These are phyloP conservation scores for Acanthosepion pharaonis DNA, from an alignment of 2,888 invertebrate genomes.

Conservation along the genomic window DNA sequence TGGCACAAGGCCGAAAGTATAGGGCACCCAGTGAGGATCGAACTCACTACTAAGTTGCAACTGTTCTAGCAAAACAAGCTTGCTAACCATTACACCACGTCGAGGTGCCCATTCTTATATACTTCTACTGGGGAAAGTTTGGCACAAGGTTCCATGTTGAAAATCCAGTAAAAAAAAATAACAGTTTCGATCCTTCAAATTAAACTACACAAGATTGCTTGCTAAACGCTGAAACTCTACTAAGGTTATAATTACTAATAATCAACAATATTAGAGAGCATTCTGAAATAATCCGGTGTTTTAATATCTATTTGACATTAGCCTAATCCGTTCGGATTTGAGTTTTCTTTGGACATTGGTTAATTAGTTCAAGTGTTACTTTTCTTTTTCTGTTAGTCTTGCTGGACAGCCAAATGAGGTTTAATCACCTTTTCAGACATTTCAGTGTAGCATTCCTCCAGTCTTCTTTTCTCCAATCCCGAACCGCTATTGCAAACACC, in stretches of 20 bases:
- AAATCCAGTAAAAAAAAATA: not conserved
- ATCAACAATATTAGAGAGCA: not conserved
- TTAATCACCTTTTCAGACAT: not conserved
- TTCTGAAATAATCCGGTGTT: not conserved
- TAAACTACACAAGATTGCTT: not conserved
- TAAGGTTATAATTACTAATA: not conserved
- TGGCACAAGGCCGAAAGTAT: too few species aligned
- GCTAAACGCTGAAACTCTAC: not conserved
- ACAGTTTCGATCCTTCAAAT: not conserved
- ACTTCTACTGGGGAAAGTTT: too few species aligned
- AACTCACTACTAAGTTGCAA: too few species aligned
- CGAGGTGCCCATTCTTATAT: too few species aligned
- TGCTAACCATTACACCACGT: too few species aligned
- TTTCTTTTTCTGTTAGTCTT: not conserved
- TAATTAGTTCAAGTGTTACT: not conserved
- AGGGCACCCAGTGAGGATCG: too few species aligned
- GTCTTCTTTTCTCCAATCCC: not conserved
- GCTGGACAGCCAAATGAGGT: not conserved
- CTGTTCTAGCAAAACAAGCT: too few species aligned
- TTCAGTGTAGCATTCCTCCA: not conserved
- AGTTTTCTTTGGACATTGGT: not conserved
- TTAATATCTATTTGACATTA: not conserved
- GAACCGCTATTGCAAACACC: not conserved
- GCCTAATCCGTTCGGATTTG: not conserved
- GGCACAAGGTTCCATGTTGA: too few species aligned